These are phyloP conservation scores for Microcebus tavaratra DNA, from an alignment of 2,113 vertebrate species.

Conservation along the genomic window DNA sequence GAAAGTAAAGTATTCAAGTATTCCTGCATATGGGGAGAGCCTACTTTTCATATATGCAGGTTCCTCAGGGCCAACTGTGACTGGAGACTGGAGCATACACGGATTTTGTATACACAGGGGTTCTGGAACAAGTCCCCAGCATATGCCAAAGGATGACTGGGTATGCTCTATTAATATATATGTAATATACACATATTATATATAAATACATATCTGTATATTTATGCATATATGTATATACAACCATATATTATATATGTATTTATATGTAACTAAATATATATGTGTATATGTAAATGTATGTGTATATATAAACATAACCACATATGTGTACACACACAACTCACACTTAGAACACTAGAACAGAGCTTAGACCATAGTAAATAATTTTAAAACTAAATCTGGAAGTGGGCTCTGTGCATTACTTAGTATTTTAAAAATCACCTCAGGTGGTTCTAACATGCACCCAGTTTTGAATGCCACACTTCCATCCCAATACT, in stretches of 20 bases:
- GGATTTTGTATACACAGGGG: neutral
- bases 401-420: neutral
- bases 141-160: neutral
- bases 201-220: neutral
- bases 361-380: neutral
- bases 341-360: neutral
- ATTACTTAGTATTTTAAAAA: neutral
- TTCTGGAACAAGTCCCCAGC: neutral
- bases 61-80: neutral
- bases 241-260: neutral
- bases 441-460: neutral
- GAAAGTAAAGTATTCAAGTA: neutral
- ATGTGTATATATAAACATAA: neutral
- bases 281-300: neutral
- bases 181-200: neutral
- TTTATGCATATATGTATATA: neutral
- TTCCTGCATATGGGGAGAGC: neutral
- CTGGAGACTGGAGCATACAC: neutral
- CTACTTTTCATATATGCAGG: neutral
- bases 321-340: neutral
- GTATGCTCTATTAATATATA: neutral
- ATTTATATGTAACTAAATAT: neutral
- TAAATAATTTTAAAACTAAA: neutral
- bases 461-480: neutral
- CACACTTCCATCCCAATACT: neutral